Conservation (phyloP, 2,113 vertebrate genomes). For the Alaudala cheleensis region DNA sequence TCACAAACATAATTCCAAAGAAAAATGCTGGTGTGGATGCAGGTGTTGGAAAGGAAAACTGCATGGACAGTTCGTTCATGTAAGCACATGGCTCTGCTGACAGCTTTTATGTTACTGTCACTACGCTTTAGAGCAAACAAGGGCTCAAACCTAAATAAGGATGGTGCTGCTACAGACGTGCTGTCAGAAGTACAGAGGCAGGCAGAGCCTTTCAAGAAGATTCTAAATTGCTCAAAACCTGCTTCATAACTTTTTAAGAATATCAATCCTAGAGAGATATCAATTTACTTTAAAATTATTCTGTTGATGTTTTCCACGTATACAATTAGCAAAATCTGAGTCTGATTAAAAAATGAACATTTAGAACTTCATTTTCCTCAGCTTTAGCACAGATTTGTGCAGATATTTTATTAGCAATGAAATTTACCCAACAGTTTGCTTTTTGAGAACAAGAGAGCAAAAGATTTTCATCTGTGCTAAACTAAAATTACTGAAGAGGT, state of each 20-base stretch:
- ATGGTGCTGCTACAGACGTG: accelerated
- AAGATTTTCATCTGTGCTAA: neutral
- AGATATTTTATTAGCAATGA: neutral
- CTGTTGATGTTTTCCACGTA: neutral
- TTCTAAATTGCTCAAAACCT: neutral
- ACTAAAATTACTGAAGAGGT: neutral
- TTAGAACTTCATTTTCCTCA: neutral
- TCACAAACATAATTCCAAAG: neutral
- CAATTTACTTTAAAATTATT: neutral
- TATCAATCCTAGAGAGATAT: neutral
- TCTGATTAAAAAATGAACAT: neutral
- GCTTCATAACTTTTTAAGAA: neutral
- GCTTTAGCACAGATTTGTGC: neutral
- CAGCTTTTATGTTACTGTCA: neutral
- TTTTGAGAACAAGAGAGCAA: neutral
- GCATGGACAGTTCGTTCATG: neutral
- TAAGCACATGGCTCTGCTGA: neutral
- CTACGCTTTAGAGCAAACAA: neutral
- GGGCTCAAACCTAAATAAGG: neutral
- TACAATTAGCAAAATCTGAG: neutral
- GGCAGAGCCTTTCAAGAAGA: neutral
- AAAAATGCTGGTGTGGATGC: neutral
- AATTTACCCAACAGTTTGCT: neutral
- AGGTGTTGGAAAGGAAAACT: neutral
- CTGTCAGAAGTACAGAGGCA: neutral